These are phyloP conservation scores for Perca flavescens DNA, from an alignment of 2,113 vertebrate genomes.

Conservation along the genomic window DNA sequence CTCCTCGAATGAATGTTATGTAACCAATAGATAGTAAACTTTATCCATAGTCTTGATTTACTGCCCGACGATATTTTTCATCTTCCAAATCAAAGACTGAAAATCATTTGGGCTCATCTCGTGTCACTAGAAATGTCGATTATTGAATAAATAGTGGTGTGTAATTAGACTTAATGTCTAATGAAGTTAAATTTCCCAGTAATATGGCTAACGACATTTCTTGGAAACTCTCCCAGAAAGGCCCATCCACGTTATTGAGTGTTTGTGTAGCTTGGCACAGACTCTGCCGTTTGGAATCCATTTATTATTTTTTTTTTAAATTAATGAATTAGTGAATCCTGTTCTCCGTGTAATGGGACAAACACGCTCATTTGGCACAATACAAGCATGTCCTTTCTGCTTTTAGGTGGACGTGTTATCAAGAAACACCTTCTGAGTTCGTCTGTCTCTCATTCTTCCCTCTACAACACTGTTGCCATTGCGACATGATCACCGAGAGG, in stretches of 20 bases:
- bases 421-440: not conserved
- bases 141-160: not conserved
- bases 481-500: constrained; percentile 5
- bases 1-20: no score
- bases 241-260: not conserved
- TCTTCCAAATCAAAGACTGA: not conserved
- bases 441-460: not conserved
- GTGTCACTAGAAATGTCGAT: no score
- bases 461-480: constrained; percentile 19
- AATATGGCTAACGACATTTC: not conserved
- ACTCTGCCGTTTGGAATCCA: constrained; percentile 8
- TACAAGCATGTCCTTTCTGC: not conserved
- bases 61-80: not conserved
- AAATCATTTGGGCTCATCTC: not conserved
- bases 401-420: not conserved
- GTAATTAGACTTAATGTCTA: not conserved
- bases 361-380: constrained; percentile 14
- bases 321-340: not conserved
- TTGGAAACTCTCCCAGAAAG: constrained; percentile 19
- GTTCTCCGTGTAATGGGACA: not conserved
- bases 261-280: constrained; percentile 1
- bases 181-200: not conserved
- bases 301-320: constrained; percentile 8
- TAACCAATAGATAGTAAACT: no score
- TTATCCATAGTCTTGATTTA: not conserved